Conservation (phyloP, 1,140 invertebrate genomes). For the Andricus grossulariae region DNA sequence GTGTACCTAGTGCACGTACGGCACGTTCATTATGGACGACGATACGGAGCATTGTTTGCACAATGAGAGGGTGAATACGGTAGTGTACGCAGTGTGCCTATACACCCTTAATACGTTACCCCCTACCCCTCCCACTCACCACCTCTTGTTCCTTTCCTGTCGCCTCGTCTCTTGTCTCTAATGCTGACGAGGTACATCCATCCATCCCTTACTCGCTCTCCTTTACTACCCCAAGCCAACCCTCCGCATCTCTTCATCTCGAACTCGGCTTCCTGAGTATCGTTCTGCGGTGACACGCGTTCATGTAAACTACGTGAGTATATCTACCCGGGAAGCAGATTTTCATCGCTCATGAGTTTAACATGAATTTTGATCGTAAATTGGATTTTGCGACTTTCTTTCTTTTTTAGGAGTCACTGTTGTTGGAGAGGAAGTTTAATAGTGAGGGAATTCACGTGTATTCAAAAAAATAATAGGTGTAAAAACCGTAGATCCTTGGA, state of each 20-base stretch:
- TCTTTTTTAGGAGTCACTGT: background rate
- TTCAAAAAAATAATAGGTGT: too few relatives aligned
- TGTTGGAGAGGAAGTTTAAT: too few relatives aligned
- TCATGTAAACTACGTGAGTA: constrained; percentile 64
- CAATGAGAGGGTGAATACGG: constrained; percentile 71
- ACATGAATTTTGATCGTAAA: background rate
- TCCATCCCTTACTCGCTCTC: constrained; percentile 43
- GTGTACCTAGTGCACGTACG: constrained; percentile 57
- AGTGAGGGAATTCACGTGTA: too few relatives aligned
- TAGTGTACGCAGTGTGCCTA: constrained; percentile 54
- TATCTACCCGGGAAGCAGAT: background rate
- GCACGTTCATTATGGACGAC: constrained; percentile 74
- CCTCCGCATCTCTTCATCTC: constrained; percentile 22
- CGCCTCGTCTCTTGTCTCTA: constrained; percentile 48
- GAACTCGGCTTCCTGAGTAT: constrained; percentile 36
- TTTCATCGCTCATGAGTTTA: background rate
- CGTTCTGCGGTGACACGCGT: constrained; percentile 54
- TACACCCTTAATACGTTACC: constrained; percentile 57
- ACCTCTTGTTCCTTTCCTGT: constrained; percentile 39
- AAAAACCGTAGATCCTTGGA: too few relatives aligned
- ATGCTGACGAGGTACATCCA: constrained; percentile 60
- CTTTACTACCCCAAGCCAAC: constrained; percentile 13
- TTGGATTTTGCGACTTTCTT: background rate
- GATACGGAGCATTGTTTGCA: constrained; percentile 75
- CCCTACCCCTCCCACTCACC: constrained; percentile 49